Conservation (phyloP, 2,888 invertebrate species). For the Sericinus montela region DNA sequence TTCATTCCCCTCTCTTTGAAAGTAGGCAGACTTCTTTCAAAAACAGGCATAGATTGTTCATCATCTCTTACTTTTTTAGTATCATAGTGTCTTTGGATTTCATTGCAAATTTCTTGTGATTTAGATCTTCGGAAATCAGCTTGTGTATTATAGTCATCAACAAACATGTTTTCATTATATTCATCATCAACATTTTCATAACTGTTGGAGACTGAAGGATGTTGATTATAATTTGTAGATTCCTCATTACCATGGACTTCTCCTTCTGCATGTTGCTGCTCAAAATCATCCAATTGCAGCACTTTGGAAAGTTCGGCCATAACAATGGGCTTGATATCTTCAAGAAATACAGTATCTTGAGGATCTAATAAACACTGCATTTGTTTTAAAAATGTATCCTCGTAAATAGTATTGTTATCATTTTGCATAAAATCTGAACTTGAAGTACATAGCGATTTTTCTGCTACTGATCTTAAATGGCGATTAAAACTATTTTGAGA, state of each 20-base stretch:
- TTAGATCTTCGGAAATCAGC: slow-evolving; percentile 16
- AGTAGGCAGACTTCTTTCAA: slow-evolving; percentile 44
- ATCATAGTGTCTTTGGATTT: slow-evolving; percentile 23
- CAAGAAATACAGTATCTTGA: slow-evolving; percentile 75
- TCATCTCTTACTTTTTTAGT: slow-evolving; percentile 23
- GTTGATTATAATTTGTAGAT: slow-evolving; percentile 26
- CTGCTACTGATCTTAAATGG: slow-evolving; percentile 66
- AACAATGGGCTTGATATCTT: slow-evolving; percentile 79
- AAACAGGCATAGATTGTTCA: slow-evolving; percentile 33
- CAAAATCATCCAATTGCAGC: slow-evolving; percentile 63
- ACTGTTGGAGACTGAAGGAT: slow-evolving; percentile 13
- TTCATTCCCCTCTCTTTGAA: no score
- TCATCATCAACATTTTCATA: slow-evolving; percentile 15
- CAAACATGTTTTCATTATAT: background rate
- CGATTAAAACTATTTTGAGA: slow-evolving; percentile 70
- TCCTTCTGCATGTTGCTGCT: slow-evolving; percentile 36
- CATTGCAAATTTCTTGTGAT: slow-evolving; percentile 23
- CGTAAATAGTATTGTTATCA: slow-evolving; percentile 82
- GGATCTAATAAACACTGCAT: slow-evolving; percentile 80
- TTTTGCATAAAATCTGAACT: slow-evolving; percentile 76
- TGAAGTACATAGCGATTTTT: slow-evolving; percentile 60
- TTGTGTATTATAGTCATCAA: background rate
- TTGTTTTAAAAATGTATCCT: slow-evolving; percentile 88
- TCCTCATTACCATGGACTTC: slow-evolving; percentile 32
- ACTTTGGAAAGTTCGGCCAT: slow-evolving; percentile 80